These are phyloP conservation scores for Mycalesis mineus DNA, from an alignment of 2,888 invertebrate genomes.

Conservation along the genomic window DNA sequence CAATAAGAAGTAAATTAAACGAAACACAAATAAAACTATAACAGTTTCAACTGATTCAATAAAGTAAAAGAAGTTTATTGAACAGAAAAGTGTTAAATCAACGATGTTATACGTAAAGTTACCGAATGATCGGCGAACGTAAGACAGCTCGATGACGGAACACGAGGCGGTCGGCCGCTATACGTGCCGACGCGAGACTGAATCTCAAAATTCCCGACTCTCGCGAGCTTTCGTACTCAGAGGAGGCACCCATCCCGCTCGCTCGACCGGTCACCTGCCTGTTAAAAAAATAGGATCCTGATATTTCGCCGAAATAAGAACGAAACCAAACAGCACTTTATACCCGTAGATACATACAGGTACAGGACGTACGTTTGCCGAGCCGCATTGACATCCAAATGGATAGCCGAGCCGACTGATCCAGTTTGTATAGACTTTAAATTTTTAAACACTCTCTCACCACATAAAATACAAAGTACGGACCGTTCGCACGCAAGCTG, in stretches of 20 bases:
- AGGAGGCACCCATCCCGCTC: conserved; percentile 56
- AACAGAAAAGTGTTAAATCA: conserved; percentile 22
- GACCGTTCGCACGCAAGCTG: conserved; percentile 47
- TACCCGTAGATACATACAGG: conserved; percentile 45
- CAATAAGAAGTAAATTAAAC: conserved; percentile 3
- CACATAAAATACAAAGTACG: conserved; percentile 23
- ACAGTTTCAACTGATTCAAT: conserved; percentile 28
- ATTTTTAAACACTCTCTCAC: conserved; percentile 22
- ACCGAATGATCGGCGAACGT: conserved; percentile 45
- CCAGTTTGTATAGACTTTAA: conserved; percentile 15
- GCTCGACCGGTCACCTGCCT: conserved; percentile 64
- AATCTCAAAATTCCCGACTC: conserved; percentile 39
- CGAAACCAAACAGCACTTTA: conserved; percentile 55
- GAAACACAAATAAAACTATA: conserved; percentile 13
- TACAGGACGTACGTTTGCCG: conserved; percentile 40
- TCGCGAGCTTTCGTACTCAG: conserved; percentile 57
- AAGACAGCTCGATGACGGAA: conserved; percentile 24
- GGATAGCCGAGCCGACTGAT: conserved; percentile 18
- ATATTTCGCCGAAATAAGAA: conserved; percentile 70
- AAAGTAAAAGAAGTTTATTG: conserved; percentile 30
- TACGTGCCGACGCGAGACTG: conserved; percentile 67
- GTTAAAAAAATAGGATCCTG: conserved; percentile 64
- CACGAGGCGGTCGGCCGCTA: conserved; percentile 51
- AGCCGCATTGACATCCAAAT: conserved; percentile 30
- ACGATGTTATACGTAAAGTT: conserved; percentile 62